Evolutionary conservation across 2,888 invertebrate genomes (phyloP), one percentile per base, ranked within the genome.

Genomic region (Drosophila falleni): DNA sequence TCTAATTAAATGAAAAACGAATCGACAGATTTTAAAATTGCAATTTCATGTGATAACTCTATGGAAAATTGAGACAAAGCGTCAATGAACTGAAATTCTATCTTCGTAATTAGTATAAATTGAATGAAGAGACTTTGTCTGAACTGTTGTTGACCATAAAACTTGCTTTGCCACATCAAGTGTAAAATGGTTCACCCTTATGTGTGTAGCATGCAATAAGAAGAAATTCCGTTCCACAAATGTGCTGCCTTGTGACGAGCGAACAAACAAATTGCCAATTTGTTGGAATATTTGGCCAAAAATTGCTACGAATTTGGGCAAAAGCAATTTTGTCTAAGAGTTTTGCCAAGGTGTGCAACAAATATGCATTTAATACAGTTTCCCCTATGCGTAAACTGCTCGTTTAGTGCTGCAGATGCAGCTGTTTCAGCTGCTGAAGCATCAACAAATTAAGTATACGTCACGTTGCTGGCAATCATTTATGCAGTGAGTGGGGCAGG

Each of bases 371-470:
- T 83, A 83, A 84, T 84, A 70, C 65, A 77, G 62, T 78, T 63
- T 65, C 54, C 65, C 51, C 61, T 50, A 54, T 71, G 55, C 62
- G 39, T 54, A 13, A 19, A n/a, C 41, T 51, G 37, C 47, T 42
- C 37, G 55, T 26, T 29, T 64, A 39, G 26, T 15, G 64, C 42
- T 29, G 62, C 33, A 37, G n/a, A 42, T 29, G 62, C 33, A 37
- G 35, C 42, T 50, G 61, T 65, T 70, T 63, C 75, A 61, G 60
- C 58, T 26, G 70, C 26, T 49, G 59, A 49, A 68, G 71, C 72
- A 65, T 74, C 81, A 78, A 83, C 81, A 88, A 88, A 83, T 85
- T 88, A 86, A 83, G 77, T 78, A 88, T 77, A 83, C 87, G 86
- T 70, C 84, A 70, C 58, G 74, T 79, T 74, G 80, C 67, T 53